Evolutionary conservation across 2,888 invertebrate genomes (phyloP).

Genomic region (Apodemia mormo): DNA sequence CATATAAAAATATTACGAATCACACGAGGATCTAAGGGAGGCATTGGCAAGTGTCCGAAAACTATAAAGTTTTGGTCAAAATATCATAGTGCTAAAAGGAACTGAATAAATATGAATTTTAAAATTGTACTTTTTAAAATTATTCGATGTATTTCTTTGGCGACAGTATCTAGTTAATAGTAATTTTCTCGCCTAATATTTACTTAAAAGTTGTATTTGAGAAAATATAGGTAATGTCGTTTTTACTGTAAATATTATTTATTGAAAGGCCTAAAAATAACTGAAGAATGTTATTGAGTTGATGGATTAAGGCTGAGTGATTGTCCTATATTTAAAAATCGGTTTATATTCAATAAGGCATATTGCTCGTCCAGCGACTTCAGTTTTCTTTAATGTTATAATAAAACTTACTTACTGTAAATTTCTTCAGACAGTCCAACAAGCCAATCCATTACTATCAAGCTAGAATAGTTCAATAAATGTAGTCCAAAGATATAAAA

Average conservation of each 20-base stretch:
- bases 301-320: constrained; percentile 33
- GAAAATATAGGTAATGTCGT: constrained; percentile 72
- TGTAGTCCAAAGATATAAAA: constrained; percentile 1
- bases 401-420: neutral
- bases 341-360: neutral
- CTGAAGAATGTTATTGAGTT: constrained; percentile 66
- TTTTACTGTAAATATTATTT: constrained; percentile 78
- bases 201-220: constrained; percentile 61
- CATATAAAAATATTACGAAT: neutral
- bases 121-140: neutral
- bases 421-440: neutral
- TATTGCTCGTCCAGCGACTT: neutral
- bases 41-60: neutral
- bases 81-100: too few species aligned
- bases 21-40: neutral
- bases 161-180: constrained; percentile 60
- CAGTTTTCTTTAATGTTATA: neutral
- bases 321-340: constrained; percentile 3
- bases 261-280: constrained; percentile 72
- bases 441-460: constrained; percentile 2
- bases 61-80: neutral
- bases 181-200: constrained; percentile 75
- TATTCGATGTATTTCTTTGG: constrained; percentile 21
- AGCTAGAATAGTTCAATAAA: constrained; percentile 4
- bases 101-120: neutral